phyloP scores from a whole-genome alignment of 2,797 vertebrate genomes.

The Streptopelia turtur region DNA sequence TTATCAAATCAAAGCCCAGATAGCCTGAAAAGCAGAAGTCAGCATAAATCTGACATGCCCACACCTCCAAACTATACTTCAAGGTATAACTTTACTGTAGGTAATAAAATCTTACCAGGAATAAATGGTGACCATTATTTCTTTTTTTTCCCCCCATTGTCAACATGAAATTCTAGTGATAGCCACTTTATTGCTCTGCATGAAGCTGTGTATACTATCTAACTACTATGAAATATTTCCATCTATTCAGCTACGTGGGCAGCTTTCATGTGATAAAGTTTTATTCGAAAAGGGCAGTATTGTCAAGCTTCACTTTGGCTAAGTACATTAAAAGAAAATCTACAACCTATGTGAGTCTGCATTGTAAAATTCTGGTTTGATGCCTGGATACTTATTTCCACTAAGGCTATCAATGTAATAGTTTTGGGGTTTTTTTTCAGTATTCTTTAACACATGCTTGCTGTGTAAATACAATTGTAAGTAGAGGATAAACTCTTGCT shows the following conservation, averaged over 20 bases:
- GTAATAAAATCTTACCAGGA: conserved; percentile 23
- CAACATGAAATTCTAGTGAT: conserved; percentile 48
- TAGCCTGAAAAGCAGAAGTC: not conserved
- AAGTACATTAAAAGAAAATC: conserved; percentile 30
- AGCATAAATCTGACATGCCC: not conserved
- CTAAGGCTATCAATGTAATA: not conserved
- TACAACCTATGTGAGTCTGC: not conserved
- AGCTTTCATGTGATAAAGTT: conserved; percentile 20
- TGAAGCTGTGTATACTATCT: conserved; percentile 50
- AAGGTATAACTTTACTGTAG: not conserved
- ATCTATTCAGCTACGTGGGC: not conserved
- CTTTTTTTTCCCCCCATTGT: conserved; percentile 1
- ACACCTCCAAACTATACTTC: not conserved
- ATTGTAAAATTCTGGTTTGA: conserved; percentile 24
- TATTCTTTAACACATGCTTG: conserved; percentile 29
- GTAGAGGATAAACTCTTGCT: not conserved
- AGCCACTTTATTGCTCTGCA: conserved; percentile 34
- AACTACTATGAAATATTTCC: conserved; percentile 31
- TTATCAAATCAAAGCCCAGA: not conserved
- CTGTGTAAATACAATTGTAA: conserved; percentile 31
- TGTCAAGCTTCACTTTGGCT: conserved; percentile 27
- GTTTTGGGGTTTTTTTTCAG: not conserved
- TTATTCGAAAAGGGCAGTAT: conserved; percentile 21
- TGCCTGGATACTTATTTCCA: not conserved
- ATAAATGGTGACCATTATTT: conserved; percentile 35